A percentile compares a stretch with the other conserved stretches of the same genome.
These are phyloP conservation scores for Plutella xylostella DNA, from an alignment of 2,888 invertebrate species.

Conservation along the genomic window DNA sequence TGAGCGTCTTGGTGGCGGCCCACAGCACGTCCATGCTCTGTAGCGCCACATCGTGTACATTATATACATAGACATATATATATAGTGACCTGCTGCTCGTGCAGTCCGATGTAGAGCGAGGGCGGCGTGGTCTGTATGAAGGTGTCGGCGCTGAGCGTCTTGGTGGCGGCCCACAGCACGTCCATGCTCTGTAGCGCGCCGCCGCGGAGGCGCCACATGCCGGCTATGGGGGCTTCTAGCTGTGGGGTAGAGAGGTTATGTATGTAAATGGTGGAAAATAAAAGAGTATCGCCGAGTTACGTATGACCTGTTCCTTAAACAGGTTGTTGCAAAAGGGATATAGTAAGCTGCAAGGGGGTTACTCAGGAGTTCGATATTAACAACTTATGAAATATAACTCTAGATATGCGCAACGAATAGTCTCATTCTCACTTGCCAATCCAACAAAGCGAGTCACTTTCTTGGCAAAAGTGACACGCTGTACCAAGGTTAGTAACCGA, in stretches of 20 bases:
- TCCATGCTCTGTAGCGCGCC: slow-evolving; percentile 77
- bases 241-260: slow-evolving; percentile 35
- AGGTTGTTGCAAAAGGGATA: background rate
- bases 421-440: too few relatives aligned
- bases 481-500: too few relatives aligned
- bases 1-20: slow-evolving; percentile 51
- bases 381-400: too few relatives aligned
- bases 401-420: too few relatives aligned
- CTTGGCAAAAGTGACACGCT: too few relatives aligned
- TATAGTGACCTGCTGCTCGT: slow-evolving; percentile 78
- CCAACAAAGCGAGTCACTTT: too few relatives aligned
- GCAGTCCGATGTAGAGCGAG: slow-evolving; percentile 86
- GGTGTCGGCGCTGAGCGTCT: slow-evolving; percentile 29
- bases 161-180: slow-evolving; percentile 74
- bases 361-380: too few relatives aligned
- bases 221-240: slow-evolving; percentile 87
- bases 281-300: too few relatives aligned
- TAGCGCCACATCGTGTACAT: slow-evolving; percentile 74
- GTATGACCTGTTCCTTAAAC: slow-evolving; percentile 2
- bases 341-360: too few relatives aligned
- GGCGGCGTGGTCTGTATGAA: slow-evolving; percentile 54
- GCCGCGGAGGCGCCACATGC: slow-evolving; percentile 84
- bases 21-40: slow-evolving; percentile 80
- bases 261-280: background rate
- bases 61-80: too few relatives aligned